phyloP scores from a whole-genome alignment of 37 sponge, comb jelly and placozoan genomes.

The Axinella damicornis region DNA sequence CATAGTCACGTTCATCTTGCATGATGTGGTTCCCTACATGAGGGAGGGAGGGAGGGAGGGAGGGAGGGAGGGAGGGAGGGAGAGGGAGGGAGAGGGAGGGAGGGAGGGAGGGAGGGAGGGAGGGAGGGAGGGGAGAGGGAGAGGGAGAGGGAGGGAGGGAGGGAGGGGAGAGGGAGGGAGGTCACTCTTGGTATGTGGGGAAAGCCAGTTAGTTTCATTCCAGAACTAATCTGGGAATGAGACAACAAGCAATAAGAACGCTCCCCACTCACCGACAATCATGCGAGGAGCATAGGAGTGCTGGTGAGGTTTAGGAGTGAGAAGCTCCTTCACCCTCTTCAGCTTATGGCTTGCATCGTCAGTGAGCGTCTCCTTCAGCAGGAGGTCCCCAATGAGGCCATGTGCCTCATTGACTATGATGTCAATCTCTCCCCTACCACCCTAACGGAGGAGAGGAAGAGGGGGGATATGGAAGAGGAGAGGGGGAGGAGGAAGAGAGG shows the following conservation, averaged over 20 bases:
- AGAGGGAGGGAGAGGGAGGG: background rate
- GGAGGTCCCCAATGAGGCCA: conserved; percentile 65
- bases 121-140: background rate
- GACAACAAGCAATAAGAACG: background rate
- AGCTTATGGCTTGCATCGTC: conserved; percentile 35
- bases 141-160: background rate
- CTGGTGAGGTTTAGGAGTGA: conserved; percentile 43
- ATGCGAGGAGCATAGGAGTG: conserved; percentile 16
- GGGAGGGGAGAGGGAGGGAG: background rate
- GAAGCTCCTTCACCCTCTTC: conserved; percentile 38
- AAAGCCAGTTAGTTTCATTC: background rate
- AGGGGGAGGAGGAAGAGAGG: background rate
- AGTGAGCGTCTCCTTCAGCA: conserved; percentile 27
- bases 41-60: too few relatives aligned
- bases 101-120: background rate
- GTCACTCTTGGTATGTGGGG: background rate
- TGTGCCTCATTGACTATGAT: conserved; percentile 57
- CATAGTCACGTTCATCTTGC: conserved; percentile 38
- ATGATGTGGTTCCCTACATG: conserved; percentile 14
- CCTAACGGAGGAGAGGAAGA: background rate
- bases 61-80: too few relatives aligned
- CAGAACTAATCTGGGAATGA: background rate
- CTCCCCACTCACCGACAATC: background rate
- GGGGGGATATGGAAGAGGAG: background rate
- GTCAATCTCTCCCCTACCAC: conserved; percentile 15